Evolutionary conservation across 2,797 vertebrate genomes (phyloP), one percentile per base, ranked within the genome.

Genomic region (Epinephelus malabaricus): DNA sequence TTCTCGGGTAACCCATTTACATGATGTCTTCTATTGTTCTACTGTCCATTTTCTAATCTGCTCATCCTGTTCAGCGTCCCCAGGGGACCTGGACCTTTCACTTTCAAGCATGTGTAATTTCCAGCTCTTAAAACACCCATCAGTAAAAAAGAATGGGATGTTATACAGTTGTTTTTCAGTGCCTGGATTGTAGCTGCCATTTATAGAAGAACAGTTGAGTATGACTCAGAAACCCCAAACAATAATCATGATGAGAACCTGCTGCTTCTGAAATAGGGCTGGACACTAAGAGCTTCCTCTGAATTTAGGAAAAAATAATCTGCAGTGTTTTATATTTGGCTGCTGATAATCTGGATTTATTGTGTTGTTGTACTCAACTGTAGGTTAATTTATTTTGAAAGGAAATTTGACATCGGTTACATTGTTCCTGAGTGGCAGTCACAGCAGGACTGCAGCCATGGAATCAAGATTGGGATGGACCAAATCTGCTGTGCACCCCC

Each of bases 31-130:
- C 34, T 34, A 34, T 8, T 34, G 34, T 34, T 34, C 34, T 34
- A 34, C 34, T 34, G 34, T 49, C 2, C 17, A 30, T 61, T 79
- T 45, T 45, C 45, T 77, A 61, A 84, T 76, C 45, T 59, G 9
- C 34, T 70, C 38, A 62, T 82, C 27, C 19, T 51, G 14, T 40
- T 63, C 25, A 64, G 55, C 38, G 46, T 70, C 15, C 34, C 34
- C 25, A 12, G 11, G 13, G 14, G 11, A 49, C 47, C 23, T 13
- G 10, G 3, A 62, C 10, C 21, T 17, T 58, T 45, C 18, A 17
- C 62, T 38, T 62, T 54, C 25, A 47, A 4, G 6, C 54, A 53
- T 45, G 8, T 62, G 46, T 72, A 18, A 74, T 46, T 62, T 78
- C 30, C 47, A 51, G 13, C 49, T 76, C 5, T 21, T 55, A 46